These are phyloP conservation scores for Lucifuga dentata DNA, from an alignment of 2,113 vertebrate genomes.

Conservation along the genomic window DNA sequence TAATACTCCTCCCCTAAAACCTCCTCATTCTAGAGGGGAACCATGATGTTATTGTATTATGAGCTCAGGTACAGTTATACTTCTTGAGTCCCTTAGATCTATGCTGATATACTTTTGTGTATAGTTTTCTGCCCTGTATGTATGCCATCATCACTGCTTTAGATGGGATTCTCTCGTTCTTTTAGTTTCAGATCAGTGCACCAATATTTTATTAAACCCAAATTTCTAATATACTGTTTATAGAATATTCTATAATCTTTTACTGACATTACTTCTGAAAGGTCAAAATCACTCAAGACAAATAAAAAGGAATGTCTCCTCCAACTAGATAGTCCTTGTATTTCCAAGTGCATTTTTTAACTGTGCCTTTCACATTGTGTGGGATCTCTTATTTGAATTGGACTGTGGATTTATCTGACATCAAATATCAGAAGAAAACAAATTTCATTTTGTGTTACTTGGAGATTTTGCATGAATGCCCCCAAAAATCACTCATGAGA, in stretches of 20 bases:
- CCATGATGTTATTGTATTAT: conserved; percentile 2
- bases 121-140: not conserved
- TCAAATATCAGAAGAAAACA: not conserved
- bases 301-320: not conserved
- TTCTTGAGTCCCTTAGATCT: conserved; percentile 25
- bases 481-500: too few relatives aligned
- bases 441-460: not conserved
- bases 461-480: too few relatives aligned
- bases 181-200: conserved; percentile 14
- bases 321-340: conserved; percentile 5
- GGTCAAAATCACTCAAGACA: conserved; percentile 16
- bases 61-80: conserved; percentile 15
- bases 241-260: conserved; percentile 14
- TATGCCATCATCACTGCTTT: not conserved
- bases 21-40: conserved; percentile 9
- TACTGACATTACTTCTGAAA: conserved; percentile 19
- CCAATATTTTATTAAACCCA: conserved; percentile 12
- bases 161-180: not conserved
- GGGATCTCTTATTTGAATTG: conserved; percentile 7
- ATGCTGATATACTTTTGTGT: conserved; percentile 2
- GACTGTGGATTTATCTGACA: not conserved
- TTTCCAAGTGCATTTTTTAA: not conserved
- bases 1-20: not conserved
- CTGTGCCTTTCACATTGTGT: conserved; percentile 1
- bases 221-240: conserved; percentile 3